These are phyloP conservation scores for Torymus tubicola DNA, from an alignment of 2,888 invertebrate genomes.

Conservation along the genomic window DNA sequence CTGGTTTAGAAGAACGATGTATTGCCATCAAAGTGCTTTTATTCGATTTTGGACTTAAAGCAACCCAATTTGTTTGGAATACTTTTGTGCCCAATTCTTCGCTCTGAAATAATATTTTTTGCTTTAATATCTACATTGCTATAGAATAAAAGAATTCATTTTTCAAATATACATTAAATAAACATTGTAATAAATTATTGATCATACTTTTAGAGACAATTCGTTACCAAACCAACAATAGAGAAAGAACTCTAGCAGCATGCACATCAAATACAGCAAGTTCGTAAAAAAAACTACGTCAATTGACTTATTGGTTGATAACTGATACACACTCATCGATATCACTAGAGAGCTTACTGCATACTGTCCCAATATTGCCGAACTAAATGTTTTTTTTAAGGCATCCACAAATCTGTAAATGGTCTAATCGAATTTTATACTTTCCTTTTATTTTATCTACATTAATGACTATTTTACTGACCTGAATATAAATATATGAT, in stretches of 20 bases:
- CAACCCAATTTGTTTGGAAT: constrained; percentile 42
- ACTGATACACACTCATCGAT: constrained; percentile 35
- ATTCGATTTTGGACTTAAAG: neutral
- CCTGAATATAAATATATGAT: constrained; percentile 31
- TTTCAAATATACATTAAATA: too few species aligned
- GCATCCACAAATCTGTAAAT: constrained; percentile 20
- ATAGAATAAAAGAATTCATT: too few species aligned
- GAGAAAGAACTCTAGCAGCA: constrained; percentile 47
- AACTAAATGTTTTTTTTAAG: constrained; percentile 9
- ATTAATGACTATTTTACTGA: neutral
- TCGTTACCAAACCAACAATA: constrained; percentile 49
- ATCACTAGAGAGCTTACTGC: constrained; percentile 26
- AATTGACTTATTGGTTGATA: constrained; percentile 7
- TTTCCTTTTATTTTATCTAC: too few species aligned
- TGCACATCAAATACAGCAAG: constrained; percentile 35
- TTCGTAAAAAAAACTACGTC: constrained; percentile 26
- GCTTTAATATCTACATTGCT: too few species aligned
- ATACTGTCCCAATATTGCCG: constrained; percentile 25
- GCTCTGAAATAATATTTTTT: constrained; percentile 35
- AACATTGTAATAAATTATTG: neutral
- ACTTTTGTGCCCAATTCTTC: constrained; percentile 3
- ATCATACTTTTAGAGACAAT: constrained; percentile 38
- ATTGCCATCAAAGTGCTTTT: constrained; percentile 31
- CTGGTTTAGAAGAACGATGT: constrained; percentile 24
- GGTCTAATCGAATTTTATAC: too few species aligned